Conservation (phyloP, 2,113 vertebrate species). For the Vireo altiloquus region DNA sequence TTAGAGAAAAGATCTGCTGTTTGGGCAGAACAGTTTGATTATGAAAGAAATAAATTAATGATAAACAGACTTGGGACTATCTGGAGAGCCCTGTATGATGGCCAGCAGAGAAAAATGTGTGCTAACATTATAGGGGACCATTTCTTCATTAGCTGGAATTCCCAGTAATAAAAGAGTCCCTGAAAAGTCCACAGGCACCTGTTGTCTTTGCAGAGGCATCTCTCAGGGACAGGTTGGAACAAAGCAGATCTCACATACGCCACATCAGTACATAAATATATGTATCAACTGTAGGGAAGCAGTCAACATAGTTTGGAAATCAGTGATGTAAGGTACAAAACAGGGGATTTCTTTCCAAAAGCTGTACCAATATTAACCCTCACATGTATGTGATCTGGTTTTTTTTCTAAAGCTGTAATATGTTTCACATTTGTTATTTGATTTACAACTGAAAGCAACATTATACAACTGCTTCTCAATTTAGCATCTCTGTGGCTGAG, state of each 20-base stretch:
- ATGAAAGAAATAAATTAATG: background rate
- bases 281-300: rapidly evolving
- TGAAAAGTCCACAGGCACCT: background rate
- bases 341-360: background rate
- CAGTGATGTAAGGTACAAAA: background rate
- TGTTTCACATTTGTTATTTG: background rate
- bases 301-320: background rate
- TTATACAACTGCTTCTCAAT: background rate
- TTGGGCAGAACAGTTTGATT: background rate
- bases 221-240: background rate
- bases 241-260: background rate
- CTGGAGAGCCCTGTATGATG: background rate
- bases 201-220: background rate
- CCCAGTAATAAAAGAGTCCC: background rate
- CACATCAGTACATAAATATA: rapidly evolving
- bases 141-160: background rate
- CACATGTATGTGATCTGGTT: background rate
- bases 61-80: background rate
- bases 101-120: background rate
- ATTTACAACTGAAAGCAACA: background rate
- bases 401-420: background rate
- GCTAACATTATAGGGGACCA: background rate
- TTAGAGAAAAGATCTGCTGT: background rate
- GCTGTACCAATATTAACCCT: background rate
- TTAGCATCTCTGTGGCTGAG: background rate